Conservation (phyloP, 2,797 vertebrate genomes). For the Onychomys leucogaster region DNA sequence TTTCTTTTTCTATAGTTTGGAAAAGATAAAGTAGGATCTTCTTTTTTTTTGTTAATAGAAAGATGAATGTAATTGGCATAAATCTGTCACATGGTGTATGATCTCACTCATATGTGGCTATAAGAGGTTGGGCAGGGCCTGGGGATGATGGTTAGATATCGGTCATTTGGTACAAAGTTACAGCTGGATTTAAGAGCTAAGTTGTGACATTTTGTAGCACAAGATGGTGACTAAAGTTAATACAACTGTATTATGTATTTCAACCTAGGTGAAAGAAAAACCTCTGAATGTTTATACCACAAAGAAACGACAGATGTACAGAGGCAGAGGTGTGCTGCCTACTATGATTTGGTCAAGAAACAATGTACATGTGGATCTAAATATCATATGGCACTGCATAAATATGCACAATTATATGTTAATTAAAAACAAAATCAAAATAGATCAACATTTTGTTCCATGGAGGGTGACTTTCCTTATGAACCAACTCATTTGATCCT, state of each 20-base stretch:
- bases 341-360: neutral
- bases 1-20: constrained; percentile 10
- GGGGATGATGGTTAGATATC: neutral
- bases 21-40: constrained; percentile 37
- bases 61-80: neutral
- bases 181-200: neutral
- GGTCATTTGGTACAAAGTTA: neutral
- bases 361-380: neutral
- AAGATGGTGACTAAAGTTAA: neutral
- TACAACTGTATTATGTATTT: neutral
- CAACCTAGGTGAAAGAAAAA: neutral
- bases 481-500: neutral
- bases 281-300: neutral
- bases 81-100: neutral
- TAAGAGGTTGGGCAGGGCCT: neutral
- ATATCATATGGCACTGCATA: neutral
- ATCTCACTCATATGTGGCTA: neutral
- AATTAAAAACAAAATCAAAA: neutral
- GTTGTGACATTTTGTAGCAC: neutral
- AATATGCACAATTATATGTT: neutral
- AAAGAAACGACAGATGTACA: neutral
- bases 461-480: neutral
- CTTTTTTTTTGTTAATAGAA: constrained; percentile 13
- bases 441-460: neutral
- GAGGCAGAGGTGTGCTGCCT: neutral